Percentiles rank a stretch among this genome's conserved stretches.
These are phyloP conservation scores for Eurytoma adleriae DNA, from an alignment of 2,888 invertebrate genomes.

Conservation along the genomic window DNA sequence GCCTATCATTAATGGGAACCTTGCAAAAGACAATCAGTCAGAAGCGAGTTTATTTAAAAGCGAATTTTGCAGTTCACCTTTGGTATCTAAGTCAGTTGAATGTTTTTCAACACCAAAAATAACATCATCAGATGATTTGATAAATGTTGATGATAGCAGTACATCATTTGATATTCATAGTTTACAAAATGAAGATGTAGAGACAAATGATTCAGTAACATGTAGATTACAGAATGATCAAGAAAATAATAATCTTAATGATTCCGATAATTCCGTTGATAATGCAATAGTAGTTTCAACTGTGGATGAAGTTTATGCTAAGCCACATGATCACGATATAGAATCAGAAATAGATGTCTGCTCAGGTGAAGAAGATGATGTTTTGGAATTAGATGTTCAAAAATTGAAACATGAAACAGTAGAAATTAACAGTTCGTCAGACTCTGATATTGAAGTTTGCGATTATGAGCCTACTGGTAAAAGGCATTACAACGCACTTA, in stretches of 20 bases:
- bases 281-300: conserved; percentile 43
- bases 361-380: conserved; percentile 65
- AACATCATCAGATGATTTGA: conserved; percentile 55
- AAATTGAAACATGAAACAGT: conserved; percentile 58
- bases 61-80: conserved; percentile 23
- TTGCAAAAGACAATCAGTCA: not conserved
- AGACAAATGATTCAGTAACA: conserved; percentile 39
- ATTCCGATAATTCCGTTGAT: conserved; percentile 55
- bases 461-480: conserved; percentile 64
- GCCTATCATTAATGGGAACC: conserved; percentile 9
- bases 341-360: conserved; percentile 67
- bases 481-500: conserved; percentile 57
- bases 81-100: conserved; percentile 22
- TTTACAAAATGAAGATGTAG: conserved; percentile 51
- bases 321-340: conserved; percentile 59
- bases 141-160: conserved; percentile 61
- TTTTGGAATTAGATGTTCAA: conserved; percentile 63
- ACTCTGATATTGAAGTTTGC: conserved; percentile 65
- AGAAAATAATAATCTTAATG: conserved; percentile 59
- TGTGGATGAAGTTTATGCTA: conserved; percentile 45
- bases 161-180: conserved; percentile 48
- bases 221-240: conserved; percentile 56
- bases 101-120: conserved; percentile 28
- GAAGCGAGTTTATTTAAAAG: conserved; percentile 26
- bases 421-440: conserved; percentile 62